Percentiles rank a stretch among this genome's conserved stretches.
Conservation (phyloP, 2,888 invertebrate genomes). For the Antheraea assamensis region DNA sequence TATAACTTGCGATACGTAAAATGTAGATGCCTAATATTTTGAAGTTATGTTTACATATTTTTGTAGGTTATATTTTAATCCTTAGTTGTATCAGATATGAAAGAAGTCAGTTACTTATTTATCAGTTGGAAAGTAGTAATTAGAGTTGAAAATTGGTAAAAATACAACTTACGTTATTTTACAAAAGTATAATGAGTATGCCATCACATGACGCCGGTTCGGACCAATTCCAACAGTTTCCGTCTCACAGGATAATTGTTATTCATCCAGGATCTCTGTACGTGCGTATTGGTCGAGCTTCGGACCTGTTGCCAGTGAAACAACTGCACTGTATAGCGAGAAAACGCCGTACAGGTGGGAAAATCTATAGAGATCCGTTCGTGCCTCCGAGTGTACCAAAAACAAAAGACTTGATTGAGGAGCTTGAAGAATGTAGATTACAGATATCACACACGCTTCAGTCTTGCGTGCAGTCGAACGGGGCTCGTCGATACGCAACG, state of each 20-base stretch:
- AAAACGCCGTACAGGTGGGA: conserved; percentile 80
- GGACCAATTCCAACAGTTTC: conserved; percentile 84
- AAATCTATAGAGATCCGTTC: conserved; percentile 84
- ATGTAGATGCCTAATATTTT: not conserved
- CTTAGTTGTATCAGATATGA: not conserved
- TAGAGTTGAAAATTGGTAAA: not conserved
- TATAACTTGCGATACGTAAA: not conserved
- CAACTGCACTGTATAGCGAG: conserved; percentile 94
- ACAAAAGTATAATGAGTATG: conserved; percentile 52
- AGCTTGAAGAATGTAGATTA: conserved; percentile 91
- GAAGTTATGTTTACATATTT: not conserved
- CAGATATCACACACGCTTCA: conserved; percentile 94
- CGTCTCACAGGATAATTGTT: conserved; percentile 92
- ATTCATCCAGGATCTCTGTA: conserved; percentile 97
- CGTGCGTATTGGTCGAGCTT: conserved; percentile 94
- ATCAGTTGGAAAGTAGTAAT: not conserved
- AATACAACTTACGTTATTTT: not conserved
- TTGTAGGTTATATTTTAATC: not conserved
- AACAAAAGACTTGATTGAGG: conserved; percentile 86
- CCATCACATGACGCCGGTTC: conserved; percentile 65
- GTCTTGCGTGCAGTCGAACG: conserved; percentile 92
- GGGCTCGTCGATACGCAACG: conserved; percentile 90
- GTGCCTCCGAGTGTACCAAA: conserved; percentile 85
- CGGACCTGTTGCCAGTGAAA: conserved; percentile 92
- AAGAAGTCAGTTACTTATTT: not conserved